phyloP scores from a whole-genome alignment of 2,888 invertebrate genomes.

The Muschampia plurimacula region DNA sequence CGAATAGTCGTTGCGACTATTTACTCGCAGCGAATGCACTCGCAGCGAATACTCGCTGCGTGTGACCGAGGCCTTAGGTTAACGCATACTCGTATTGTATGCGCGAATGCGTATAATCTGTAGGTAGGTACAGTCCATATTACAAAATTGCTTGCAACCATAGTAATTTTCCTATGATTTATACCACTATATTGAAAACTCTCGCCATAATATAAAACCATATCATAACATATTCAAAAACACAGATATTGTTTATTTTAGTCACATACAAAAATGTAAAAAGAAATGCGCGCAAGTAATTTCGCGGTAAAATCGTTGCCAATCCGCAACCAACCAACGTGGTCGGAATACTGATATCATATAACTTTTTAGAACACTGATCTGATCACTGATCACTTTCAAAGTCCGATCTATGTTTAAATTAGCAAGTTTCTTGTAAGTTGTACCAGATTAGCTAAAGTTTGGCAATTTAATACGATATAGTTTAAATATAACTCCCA shows the following conservation, averaged over 20 bases:
- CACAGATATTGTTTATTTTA: not conserved
- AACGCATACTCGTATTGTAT: too few relatives aligned
- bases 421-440: slow-evolving; percentile 14
- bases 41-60: too few relatives aligned
- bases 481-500: not conserved
- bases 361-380: not conserved
- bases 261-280: not conserved
- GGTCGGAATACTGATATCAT: slow-evolving; percentile 10
- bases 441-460: slow-evolving; percentile 5
- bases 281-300: not conserved
- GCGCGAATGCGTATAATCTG: too few relatives aligned
- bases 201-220: too few relatives aligned
- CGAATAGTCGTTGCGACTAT: too few relatives aligned
- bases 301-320: not conserved
- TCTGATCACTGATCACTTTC: slow-evolving; percentile 7
- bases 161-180: too few relatives aligned
- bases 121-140: too few relatives aligned
- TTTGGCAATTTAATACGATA: not conserved
- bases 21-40: too few relatives aligned
- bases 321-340: slow-evolving; percentile 6
- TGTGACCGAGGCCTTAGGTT: too few relatives aligned
- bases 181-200: too few relatives aligned
- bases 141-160: too few relatives aligned
- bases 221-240: too few relatives aligned
- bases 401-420: slow-evolving; percentile 23